These are phyloP conservation scores for Lepidurus couesii DNA, from an alignment of 1,140 invertebrate species.

Conservation along the genomic window DNA sequence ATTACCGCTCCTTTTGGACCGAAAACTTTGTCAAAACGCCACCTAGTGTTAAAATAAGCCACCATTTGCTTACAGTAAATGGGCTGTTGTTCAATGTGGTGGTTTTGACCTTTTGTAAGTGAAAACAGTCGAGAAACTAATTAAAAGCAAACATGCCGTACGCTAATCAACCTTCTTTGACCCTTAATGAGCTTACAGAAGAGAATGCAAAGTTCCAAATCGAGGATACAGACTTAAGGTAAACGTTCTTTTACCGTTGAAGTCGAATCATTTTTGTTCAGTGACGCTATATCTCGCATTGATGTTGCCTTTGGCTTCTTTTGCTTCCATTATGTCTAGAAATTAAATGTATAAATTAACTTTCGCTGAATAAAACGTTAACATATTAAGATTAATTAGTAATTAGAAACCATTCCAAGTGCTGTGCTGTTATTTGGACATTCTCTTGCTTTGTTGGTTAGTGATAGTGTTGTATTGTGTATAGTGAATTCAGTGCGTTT, in stretches of 20 bases:
- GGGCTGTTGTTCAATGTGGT: no score
- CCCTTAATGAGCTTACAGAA: slow-evolving; percentile 85
- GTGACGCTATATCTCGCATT: background rate
- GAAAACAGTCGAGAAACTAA: background rate
- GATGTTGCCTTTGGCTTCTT: background rate
- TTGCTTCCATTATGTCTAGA: background rate
- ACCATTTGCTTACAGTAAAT: no score
- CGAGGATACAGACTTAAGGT: slow-evolving; percentile 96
- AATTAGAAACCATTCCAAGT: background rate
- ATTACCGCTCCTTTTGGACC: no score
- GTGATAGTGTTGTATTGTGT: no score
- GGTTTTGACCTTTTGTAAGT: no score
- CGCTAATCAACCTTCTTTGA: slow-evolving; percentile 92
- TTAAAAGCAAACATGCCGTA: slow-evolving; percentile 74
- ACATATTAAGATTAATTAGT: background rate
- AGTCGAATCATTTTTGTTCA: background rate
- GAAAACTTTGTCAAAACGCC: no score
- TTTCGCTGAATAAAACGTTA: no score
- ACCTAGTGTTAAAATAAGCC: no score
- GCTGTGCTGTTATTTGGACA: background rate
- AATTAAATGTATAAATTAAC: background rate
- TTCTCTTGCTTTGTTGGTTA: no score
- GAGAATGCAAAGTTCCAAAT: slow-evolving; percentile 97
- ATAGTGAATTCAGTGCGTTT: no score
- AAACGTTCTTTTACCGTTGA: slow-evolving; percentile 37